Evolutionary conservation across 1,140 invertebrate genomes (phyloP), one percentile per base, ranked within the genome.

Genomic region (Zaprionus vittiger): DNA sequence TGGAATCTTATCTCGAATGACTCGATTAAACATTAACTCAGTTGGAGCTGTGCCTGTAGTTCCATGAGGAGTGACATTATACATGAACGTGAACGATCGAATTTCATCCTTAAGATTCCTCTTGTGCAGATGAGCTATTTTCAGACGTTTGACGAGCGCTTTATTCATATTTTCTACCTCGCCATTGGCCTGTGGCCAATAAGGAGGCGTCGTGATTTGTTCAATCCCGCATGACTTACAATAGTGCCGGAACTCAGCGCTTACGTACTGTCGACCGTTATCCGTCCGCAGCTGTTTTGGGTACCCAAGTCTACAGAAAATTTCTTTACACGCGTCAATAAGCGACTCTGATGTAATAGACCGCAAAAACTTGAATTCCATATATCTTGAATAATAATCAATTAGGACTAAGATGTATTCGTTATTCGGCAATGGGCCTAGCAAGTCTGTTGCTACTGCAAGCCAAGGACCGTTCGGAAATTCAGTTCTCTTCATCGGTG

Each of bases 181-280:
- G n/a, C 75, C 78, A 75, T 91, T 91, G 31, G 83, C 78, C 67
- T 87, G 81, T 12, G 86, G 81, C 72, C 79, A 91, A 62, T 87
- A 84, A 24, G 83, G 81, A 14, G 66, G 61, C 0, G 69, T 73
- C 28, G 34, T 68, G 6, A 75, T 44, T 47, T 66, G 67, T 5
- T 61, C 47, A 49, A 75, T 72, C 26, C 41, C 74, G 67, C 49
- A 65, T 15, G 24, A 47, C 49, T 68, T 52, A 55, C 77, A 82
- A 47, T 60, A 86, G n/a, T 80, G 56, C 41, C 69, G 37, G 52
- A 73, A 65, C 60, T 60, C 55, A 26, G n/a, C 38, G 12, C 52
- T 55, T 4, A 55, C 5, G 15, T 26, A 55, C n/a, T 55, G 52
- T 7, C 52, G 12, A 3, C 52, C 52, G 9, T 37, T 37, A 37